These are phyloP conservation scores for Dipodomys merriami DNA, from an alignment of 2,113 vertebrate genomes.

Conservation along the genomic window DNA sequence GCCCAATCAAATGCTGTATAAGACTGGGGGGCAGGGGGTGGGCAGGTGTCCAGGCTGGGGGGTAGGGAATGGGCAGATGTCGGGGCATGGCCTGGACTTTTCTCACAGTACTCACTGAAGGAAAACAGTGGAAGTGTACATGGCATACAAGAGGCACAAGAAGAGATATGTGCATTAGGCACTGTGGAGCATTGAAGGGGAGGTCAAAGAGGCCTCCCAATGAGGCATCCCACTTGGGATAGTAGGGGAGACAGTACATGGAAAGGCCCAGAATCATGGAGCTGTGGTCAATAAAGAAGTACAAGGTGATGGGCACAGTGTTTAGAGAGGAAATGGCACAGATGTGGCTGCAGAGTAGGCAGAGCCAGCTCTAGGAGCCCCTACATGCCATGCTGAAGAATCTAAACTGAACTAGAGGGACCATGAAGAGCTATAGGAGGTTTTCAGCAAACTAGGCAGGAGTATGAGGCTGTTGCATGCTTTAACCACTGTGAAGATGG, in stretches of 20 bases:
- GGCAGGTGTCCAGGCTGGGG: too few relatives aligned
- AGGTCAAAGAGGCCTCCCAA: not conserved
- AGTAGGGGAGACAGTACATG: accelerated
- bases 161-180: not conserved
- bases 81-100: not conserved
- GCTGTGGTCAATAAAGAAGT: too few relatives aligned
- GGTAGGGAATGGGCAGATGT: too few relatives aligned
- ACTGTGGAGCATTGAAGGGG: too few relatives aligned
- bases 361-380: not conserved
- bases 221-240: not conserved
- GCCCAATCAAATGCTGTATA: too few relatives aligned
- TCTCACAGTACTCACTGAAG: not conserved
- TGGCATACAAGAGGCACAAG: accelerated
- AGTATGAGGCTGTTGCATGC: too few relatives aligned
- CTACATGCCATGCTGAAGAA: accelerated
- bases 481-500: not conserved
- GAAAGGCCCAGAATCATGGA: not conserved
- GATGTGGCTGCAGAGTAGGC: not conserved
- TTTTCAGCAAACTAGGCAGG: not conserved
- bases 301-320: not conserved
- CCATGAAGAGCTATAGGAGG: not conserved
- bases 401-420: not conserved
- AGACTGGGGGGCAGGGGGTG: not conserved
- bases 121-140: not conserved
- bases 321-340: not conserved